phyloP scores from a whole-genome alignment of 2,113 vertebrate genomes.

The Scytalopus superciliaris region DNA sequence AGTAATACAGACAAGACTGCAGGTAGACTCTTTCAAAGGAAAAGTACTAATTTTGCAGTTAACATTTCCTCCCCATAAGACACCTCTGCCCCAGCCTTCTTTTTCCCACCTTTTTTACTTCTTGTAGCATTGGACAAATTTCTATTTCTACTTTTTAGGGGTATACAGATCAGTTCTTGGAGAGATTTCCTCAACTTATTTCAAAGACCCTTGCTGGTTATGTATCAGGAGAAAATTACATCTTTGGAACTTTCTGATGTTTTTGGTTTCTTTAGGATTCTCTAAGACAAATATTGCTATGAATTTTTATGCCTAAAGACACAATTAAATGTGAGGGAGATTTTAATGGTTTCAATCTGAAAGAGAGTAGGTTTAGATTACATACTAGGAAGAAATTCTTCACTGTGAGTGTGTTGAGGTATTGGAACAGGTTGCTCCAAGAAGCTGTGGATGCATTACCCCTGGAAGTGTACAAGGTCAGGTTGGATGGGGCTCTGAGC shows the following conservation, averaged over 20 bases:
- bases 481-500: not conserved
- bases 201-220: not conserved
- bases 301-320: not conserved
- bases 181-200: not conserved
- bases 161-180: not conserved
- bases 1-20: not conserved
- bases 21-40: not conserved
- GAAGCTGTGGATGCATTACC: not conserved
- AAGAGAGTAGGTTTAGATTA: not conserved
- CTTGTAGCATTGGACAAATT: not conserved
- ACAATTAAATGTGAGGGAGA: not conserved
- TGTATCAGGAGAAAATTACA: not conserved
- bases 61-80: not conserved
- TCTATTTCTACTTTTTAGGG: not conserved
- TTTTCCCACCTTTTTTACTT: not conserved
- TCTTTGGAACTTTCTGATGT: not conserved
- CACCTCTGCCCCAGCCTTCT: rapidly evolving
- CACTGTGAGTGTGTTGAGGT: not conserved
- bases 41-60: not conserved
- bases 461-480: not conserved
- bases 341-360: not conserved
- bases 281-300: not conserved
- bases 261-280: not conserved
- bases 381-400: not conserved
- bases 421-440: not conserved